phyloP scores from a whole-genome alignment of 2,797 vertebrate genomes.

The Eremophila alpestris region DNA sequence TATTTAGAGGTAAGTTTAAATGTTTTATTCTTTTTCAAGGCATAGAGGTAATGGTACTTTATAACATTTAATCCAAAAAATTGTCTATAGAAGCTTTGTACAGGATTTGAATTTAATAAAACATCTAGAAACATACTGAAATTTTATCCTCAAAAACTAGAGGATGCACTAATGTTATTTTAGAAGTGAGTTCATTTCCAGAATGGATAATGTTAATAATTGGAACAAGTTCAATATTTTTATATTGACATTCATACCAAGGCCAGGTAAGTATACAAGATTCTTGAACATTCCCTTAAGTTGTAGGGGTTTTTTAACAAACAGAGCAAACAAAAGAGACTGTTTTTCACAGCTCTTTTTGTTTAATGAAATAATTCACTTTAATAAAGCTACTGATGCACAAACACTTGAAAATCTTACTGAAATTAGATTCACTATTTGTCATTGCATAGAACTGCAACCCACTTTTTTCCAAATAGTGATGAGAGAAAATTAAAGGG shows the following conservation, averaged over 20 bases:
- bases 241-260: neutral
- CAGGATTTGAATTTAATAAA: neutral
- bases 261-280: neutral
- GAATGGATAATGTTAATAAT: neutral
- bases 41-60: neutral
- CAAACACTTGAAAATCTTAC: neutral
- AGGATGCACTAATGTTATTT: accelerated
- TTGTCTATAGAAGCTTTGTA: neutral
- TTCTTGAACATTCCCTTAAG: neutral
- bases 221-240: neutral
- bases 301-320: neutral
- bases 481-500: neutral
- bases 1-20: neutral
- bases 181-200: neutral
- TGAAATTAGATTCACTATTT: neutral
- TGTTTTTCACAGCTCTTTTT: too few species aligned
- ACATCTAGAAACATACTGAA: neutral
- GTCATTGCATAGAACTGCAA: neutral
- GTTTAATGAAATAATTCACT: too few species aligned
- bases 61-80: neutral
- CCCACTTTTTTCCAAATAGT: neutral
- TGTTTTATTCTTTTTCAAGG: neutral
- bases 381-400: too few species aligned
- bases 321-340: neutral
- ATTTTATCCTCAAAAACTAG: neutral